These are phyloP conservation scores for Periphyllus acericola DNA, from an alignment of 2,888 invertebrate species.

Conservation along the genomic window DNA sequence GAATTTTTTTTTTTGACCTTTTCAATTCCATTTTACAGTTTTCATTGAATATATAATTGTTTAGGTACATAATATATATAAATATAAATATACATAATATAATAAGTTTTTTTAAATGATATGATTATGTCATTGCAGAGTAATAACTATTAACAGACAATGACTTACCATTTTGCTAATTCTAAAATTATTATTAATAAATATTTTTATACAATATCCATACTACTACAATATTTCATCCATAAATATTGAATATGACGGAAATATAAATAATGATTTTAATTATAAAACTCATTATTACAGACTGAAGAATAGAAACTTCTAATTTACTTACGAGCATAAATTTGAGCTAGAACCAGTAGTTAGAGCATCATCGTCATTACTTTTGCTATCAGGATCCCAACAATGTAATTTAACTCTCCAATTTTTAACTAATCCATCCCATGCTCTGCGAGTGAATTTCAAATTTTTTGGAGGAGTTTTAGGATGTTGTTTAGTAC, in stretches of 20 bases:
- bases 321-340: slow-evolving; percentile 23
- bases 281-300: background rate
- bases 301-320: too few relatives aligned
- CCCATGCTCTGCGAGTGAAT: slow-evolving; percentile 93
- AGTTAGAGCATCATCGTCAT: slow-evolving; percentile 57
- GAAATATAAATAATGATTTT: too few relatives aligned
- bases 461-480: slow-evolving; percentile 90
- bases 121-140: too few relatives aligned
- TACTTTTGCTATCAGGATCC: slow-evolving; percentile 69
- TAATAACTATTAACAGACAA: background rate
- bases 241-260: too few relatives aligned
- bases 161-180: background rate
- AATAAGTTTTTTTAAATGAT: too few relatives aligned
- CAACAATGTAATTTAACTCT: slow-evolving; percentile 83
- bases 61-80: too few relatives aligned
- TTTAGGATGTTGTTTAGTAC: slow-evolving; percentile 80
- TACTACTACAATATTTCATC: too few relatives aligned
- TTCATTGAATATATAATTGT: too few relatives aligned
- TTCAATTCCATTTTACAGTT: too few relatives aligned
- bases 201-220: background rate
- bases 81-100: too few relatives aligned
- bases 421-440: slow-evolving; percentile 88
- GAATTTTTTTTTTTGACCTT: too few relatives aligned
- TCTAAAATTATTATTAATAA: background rate
- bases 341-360: slow-evolving; percentile 52